A percentile compares a stretch with the other conserved stretches of the same genome.
phyloP scores from a whole-genome alignment of 2,888 invertebrate species.

The Drosophila histrio region DNA sequence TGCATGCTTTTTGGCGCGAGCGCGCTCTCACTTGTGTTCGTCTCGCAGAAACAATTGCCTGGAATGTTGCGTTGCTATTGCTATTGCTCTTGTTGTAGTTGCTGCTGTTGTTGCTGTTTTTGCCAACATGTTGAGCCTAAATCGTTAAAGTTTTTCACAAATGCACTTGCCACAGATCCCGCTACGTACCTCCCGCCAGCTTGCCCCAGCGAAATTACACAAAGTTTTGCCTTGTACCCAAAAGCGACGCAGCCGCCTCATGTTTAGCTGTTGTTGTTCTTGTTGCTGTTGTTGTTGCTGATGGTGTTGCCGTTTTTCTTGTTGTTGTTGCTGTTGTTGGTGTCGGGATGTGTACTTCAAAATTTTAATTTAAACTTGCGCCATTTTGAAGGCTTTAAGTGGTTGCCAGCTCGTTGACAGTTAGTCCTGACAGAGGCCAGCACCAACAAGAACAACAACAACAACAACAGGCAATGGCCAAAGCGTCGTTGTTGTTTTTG shows the following conservation, averaged over 20 bases:
- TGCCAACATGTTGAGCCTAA: slow-evolving; percentile 82
- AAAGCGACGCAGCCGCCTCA: slow-evolving; percentile 58
- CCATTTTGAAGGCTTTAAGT: slow-evolving; percentile 81
- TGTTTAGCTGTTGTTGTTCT: slow-evolving; percentile 46
- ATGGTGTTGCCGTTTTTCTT: slow-evolving; percentile 23
- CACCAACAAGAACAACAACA: slow-evolving; percentile 13
- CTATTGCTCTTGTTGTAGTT: slow-evolving; percentile 28
- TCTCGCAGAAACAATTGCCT: slow-evolving; percentile 63
- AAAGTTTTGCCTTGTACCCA: slow-evolving; percentile 73
- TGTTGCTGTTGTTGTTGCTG: slow-evolving; percentile 18
- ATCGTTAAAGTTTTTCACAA: slow-evolving; percentile 81
- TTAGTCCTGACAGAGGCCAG: slow-evolving; percentile 67
- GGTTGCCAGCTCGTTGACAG: slow-evolving; percentile 81
- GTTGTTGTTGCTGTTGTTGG: slow-evolving; percentile 45
- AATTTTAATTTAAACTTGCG: slow-evolving; percentile 81
- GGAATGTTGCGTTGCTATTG: slow-evolving; percentile 37
- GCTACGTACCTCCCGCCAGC: slow-evolving; percentile 16
- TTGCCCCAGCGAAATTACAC: slow-evolving; percentile 64
- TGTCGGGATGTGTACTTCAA: slow-evolving; percentile 74
- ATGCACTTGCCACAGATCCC: slow-evolving; percentile 72
- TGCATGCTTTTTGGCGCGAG: slow-evolving; percentile 64
- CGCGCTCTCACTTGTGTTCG: slow-evolving; percentile 16
- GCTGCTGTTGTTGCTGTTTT: slow-evolving; percentile 38
- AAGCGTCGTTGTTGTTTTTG: slow-evolving; percentile 17
- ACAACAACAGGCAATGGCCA: slow-evolving; percentile 30